Base-by-base conservation (phyloP, 2,113 vertebrate genomes). In the Zingel zingel region DNA sequence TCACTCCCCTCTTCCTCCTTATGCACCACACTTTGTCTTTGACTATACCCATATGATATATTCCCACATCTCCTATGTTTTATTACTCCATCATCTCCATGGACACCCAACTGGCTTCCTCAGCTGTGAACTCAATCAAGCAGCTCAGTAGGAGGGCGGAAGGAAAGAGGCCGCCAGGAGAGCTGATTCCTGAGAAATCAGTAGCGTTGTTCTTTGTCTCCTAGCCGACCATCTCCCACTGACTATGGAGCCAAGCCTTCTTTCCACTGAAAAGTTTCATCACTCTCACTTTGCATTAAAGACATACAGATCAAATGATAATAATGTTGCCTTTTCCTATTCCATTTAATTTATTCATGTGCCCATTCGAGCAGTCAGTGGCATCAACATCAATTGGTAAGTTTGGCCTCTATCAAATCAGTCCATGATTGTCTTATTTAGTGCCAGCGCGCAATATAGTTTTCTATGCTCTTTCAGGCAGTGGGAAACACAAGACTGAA, bases 111-210 rank as follows among this genome's bases (percentile, higher is more conserved):
- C 77, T 77, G 83, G 73, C 75, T 77, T 79, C 74, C 79, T 82
- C 78, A 58, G 83, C 76, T 83, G 81, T 58, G 77, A 91, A 86
- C 86, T 89, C 90, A 93, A 94, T 93, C 87, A 93, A 80, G 84
- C 74, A 43, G 54, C 90, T 90, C 88, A 74, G 90, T 27, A 33
- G 87, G 91, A 84, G 84, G 64, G 77, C 45, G 50, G 64, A 58
- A 79, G 85, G 39, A 76, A 83, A 63, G 74, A 54, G 58, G 61
- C 85, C 56, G 58, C 77, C 13, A 39, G 64, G 74, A 81, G 67
- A 73, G 77, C 66, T 67, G 54, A 36, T 73, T 82, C 82, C 80
- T 82, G 51, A 87, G 72, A 48, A 88, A 86, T 87, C 75, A 61
- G 54, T 47, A 56, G 77, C 16, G 25, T 45, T 70, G 39, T 83